These are phyloP conservation scores for Columba guinea DNA, from an alignment of 2,797 vertebrate species.

Conservation along the genomic window DNA sequence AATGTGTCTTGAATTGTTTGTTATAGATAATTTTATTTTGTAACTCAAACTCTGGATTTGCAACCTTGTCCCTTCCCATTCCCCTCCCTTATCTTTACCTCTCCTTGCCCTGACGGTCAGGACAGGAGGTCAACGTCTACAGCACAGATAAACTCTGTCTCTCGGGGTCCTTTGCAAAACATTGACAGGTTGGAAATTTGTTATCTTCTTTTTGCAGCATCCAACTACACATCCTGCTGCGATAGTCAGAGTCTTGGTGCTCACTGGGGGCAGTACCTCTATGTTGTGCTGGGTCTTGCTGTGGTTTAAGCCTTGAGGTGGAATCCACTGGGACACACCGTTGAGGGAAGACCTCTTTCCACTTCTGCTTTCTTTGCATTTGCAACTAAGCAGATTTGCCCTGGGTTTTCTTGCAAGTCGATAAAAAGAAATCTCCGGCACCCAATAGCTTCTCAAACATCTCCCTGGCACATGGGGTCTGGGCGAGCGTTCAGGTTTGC, in stretches of 20 bases:
- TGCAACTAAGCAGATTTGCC: background rate
- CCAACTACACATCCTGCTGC: background rate
- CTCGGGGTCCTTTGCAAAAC: background rate
- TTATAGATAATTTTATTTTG: background rate
- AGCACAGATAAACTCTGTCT: background rate
- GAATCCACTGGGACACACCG: background rate
- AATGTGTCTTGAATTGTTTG: background rate
- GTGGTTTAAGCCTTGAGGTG: background rate
- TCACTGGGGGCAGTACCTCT: background rate
- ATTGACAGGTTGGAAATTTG: background rate
- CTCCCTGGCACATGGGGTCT: fast-evolving
- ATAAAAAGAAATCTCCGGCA: background rate
- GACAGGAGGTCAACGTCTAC: background rate
- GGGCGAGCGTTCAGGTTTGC: fast-evolving
- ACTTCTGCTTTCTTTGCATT: background rate
- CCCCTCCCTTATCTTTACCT: background rate
- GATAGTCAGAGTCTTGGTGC: background rate
- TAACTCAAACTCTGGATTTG: background rate
- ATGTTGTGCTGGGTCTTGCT: background rate
- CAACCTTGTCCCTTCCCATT: background rate
- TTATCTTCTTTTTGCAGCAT: background rate
- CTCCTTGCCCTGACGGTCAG: background rate
- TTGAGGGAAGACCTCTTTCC: background rate
- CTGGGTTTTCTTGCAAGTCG: background rate
- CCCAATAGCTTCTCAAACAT: background rate